These are phyloP conservation scores for Gonioctena quinquepunctata DNA, from an alignment of 1,140 invertebrate genomes.

Conservation along the genomic window DNA sequence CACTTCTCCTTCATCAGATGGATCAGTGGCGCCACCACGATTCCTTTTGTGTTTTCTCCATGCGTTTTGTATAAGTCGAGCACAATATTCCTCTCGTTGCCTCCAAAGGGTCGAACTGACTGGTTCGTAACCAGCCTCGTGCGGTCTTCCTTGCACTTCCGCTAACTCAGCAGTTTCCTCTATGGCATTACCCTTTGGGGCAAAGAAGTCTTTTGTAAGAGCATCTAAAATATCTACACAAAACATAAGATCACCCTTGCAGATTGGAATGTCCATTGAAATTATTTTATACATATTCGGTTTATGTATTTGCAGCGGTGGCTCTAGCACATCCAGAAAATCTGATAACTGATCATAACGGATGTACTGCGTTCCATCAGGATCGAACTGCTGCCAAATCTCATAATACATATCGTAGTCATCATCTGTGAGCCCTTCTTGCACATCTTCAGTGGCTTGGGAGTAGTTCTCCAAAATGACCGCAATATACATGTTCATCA, in stretches of 20 bases:
- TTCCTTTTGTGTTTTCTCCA: conserved; percentile 86
- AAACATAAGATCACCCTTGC: conserved; percentile 94
- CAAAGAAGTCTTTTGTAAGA: conserved; percentile 94
- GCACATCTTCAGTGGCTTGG: conserved; percentile 94
- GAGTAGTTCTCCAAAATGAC: conserved; percentile 99
- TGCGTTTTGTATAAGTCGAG: conserved; percentile 90
- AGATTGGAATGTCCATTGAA: conserved; percentile 98
- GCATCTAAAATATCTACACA: conserved; percentile 98
- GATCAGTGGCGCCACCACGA: conserved; percentile 55
- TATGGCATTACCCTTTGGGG: conserved; percentile 89
- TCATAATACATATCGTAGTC: conserved; percentile 99
- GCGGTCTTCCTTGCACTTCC: conserved; percentile 75
- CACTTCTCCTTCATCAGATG: conserved; percentile 53
- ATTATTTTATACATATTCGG: conserved; percentile 99
- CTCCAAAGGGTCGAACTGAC: conserved; percentile 92
- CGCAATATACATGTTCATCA: conserved; percentile 99
- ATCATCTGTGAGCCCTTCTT: conserved; percentile 96
- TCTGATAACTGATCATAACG: conserved; percentile 90
- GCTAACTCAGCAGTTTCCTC: conserved; percentile 84
- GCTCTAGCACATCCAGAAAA: conserved; percentile 92
- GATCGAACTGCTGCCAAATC: conserved; percentile 98
- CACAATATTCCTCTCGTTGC: conserved; percentile 94
- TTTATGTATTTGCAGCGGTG: conserved; percentile 93
- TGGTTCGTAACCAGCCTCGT: conserved; percentile 86
- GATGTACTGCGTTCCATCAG: conserved; percentile 96